Conservation (phyloP, 1,140 invertebrate species). For the Coelopa frigida region DNA sequence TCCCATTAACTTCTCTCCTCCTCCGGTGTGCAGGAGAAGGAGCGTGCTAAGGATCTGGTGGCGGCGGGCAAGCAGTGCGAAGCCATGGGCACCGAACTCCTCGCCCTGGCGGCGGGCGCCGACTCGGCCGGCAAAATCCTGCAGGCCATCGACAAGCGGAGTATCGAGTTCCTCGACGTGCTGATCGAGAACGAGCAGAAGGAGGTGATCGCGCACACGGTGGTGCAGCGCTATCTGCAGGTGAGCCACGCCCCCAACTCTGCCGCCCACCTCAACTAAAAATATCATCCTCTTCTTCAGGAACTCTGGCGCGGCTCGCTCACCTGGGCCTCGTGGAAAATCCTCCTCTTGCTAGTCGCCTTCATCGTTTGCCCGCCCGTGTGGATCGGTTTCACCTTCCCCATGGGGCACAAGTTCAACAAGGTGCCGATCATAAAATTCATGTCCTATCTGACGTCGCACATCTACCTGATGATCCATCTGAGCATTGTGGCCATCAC, state of each 20-base stretch:
- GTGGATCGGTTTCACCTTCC: slow-evolving; percentile 94
- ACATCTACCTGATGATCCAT: slow-evolving; percentile 93
- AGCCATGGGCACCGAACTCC: slow-evolving; percentile 90
- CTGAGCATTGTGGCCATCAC: slow-evolving; percentile 85
- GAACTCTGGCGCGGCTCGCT: slow-evolving; percentile 95
- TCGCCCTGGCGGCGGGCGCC: slow-evolving; percentile 86
- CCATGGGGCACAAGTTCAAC: slow-evolving; percentile 90
- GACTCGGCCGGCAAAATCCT: slow-evolving; percentile 88
- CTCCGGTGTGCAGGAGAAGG: slow-evolving; percentile 69
- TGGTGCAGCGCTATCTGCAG: slow-evolving; percentile 81
- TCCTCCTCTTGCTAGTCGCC: slow-evolving; percentile 81
- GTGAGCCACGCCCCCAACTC: slow-evolving; percentile 47
- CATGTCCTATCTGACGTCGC: slow-evolving; percentile 97
- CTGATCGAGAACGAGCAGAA: slow-evolving; percentile 98
- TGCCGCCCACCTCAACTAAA: not conserved
- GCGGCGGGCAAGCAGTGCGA: slow-evolving; percentile 94
- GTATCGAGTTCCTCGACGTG: slow-evolving; percentile 93
- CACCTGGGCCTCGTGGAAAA: slow-evolving; percentile 93
- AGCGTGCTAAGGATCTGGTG: slow-evolving; percentile 91
- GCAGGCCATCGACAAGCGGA: slow-evolving; percentile 83
- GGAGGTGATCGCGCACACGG: slow-evolving; percentile 86
- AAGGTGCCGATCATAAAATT: slow-evolving; percentile 98
- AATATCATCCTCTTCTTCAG: slow-evolving; percentile 45
- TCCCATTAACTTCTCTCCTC: not conserved
- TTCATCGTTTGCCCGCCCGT: slow-evolving; percentile 92